Conservation (phyloP, 2,113 vertebrate genomes). For the Podarcis muralis region DNA sequence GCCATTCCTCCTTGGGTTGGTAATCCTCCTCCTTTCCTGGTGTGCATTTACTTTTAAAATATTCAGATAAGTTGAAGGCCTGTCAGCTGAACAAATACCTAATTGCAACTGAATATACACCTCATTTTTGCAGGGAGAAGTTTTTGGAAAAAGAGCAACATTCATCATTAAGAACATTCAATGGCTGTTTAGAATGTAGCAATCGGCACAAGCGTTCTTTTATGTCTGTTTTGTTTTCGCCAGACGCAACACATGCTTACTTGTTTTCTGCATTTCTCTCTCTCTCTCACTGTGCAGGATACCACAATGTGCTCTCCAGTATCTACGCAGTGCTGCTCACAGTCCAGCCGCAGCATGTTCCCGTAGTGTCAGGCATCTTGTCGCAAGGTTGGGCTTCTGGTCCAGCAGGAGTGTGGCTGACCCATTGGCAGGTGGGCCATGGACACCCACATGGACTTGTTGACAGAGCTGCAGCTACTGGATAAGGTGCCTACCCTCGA, state of each 20-base stretch:
- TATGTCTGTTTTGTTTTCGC: background rate
- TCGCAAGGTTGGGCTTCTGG: background rate
- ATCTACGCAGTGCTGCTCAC: slow-evolving; percentile 44
- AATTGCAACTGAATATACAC: background rate
- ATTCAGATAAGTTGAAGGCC: background rate
- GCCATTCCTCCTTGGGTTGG: no score
- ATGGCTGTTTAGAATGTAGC: background rate
- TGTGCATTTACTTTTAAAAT: background rate
- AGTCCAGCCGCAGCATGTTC: slow-evolving; percentile 28
- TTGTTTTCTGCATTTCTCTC: background rate
- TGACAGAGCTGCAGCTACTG: slow-evolving; percentile 94
- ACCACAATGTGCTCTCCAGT: slow-evolving; percentile 33
- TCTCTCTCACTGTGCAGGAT: slow-evolving; percentile 53
- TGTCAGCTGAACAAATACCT: background rate
- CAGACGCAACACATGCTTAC: background rate
- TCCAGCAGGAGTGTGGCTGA: slow-evolving; percentile 35
- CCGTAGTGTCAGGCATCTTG: slow-evolving; percentile 58
- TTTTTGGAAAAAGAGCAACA: background rate
- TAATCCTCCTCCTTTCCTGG: no score
- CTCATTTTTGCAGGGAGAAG: background rate
- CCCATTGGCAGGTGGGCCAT: slow-evolving; percentile 65
- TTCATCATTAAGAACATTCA: background rate
- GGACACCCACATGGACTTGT: slow-evolving; percentile 93
- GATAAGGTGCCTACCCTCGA: slow-evolving; percentile 96
- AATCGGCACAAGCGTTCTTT: background rate